phyloP scores from a whole-genome alignment of 2,797 vertebrate species.

The Huso huso region DNA sequence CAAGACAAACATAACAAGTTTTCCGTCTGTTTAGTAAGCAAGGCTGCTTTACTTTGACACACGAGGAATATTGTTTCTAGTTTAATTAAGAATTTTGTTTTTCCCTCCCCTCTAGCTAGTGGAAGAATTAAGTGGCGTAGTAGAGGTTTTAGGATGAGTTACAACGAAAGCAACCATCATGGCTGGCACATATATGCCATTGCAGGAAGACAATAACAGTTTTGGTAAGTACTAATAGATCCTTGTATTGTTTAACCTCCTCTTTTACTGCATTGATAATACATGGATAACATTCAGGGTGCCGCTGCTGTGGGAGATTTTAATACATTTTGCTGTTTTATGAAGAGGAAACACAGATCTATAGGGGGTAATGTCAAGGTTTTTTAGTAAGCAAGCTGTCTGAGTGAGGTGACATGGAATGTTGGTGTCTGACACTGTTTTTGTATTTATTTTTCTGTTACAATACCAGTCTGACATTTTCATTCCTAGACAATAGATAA shows the following conservation, averaged over 20 bases:
- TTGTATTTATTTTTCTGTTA: neutral
- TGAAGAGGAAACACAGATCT: too few relatives aligned
- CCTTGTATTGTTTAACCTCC: too few relatives aligned
- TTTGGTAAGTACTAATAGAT: constrained; percentile 51
- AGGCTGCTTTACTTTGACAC: neutral
- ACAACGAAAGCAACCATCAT: constrained; percentile 75
- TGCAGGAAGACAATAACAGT: constrained; percentile 67
- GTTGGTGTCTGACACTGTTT: too few relatives aligned
- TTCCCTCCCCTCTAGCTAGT: constrained; percentile 53
- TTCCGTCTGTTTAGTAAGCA: neutral
- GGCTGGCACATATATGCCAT: constrained; percentile 62
- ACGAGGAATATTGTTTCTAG: neutral
- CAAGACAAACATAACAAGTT: too few relatives aligned
- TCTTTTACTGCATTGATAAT: too few relatives aligned
- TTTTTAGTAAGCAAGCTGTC: constrained; percentile 43
- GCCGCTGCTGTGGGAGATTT: too few relatives aligned
- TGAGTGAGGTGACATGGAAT: neutral
- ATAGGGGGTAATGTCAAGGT: too few relatives aligned
- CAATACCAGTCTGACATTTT: neutral
- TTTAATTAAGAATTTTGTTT: constrained; percentile 18
- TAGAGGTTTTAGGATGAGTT: constrained; percentile 85
- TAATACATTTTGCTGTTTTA: too few relatives aligned
- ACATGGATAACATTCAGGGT: too few relatives aligned
- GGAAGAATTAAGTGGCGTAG: constrained; percentile 76
- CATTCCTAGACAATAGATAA: too few relatives aligned